Percentiles rank a stretch among this genome's conserved stretches.
phyloP scores from a whole-genome alignment of 2,797 vertebrate genomes.

The Sphenopsis melanotis region DNA sequence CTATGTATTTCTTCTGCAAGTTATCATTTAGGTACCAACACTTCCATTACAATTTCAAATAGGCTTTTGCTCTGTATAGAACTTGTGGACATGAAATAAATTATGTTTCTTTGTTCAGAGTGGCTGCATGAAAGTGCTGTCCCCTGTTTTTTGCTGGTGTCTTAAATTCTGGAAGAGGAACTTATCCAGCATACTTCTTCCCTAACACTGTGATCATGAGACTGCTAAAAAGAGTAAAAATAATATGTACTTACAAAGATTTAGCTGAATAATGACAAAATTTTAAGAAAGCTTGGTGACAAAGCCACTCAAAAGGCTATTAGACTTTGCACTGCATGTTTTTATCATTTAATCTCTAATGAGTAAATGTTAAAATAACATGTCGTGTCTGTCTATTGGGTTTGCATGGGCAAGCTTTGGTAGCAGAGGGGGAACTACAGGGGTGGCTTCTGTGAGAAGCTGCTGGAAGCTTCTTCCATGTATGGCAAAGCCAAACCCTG shows the following conservation, averaged over 20 bases:
- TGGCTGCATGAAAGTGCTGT: neutral
- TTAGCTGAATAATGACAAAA: neutral
- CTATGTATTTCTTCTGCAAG: neutral
- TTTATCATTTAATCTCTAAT: neutral
- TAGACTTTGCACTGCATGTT: neutral
- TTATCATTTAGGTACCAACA: neutral
- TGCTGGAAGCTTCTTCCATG: neutral
- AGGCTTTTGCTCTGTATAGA: neutral
- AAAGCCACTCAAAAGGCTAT: neutral
- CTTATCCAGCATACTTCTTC: neutral
- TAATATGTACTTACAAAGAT: fast-evolving
- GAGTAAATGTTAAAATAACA: neutral
- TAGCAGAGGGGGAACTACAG: fast-evolving
- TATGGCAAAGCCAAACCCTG: fast-evolving
- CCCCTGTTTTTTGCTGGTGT: neutral
- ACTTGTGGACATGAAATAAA: neutral
- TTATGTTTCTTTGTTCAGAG: neutral
- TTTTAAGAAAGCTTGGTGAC: neutral
- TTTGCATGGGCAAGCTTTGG: neutral
- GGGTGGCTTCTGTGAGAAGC: neutral
- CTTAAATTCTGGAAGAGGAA: neutral
- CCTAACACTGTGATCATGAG: neutral
- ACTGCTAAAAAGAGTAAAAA: neutral
- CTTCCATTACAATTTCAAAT: constrained; percentile 49
- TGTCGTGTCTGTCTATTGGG: fast-evolving